A percentile compares a stretch with the other conserved stretches of the same genome.
These are phyloP conservation scores for Porites divaricata DNA, from an alignment of 92 coral and sea anemone genomes.

Conservation along the genomic window DNA sequence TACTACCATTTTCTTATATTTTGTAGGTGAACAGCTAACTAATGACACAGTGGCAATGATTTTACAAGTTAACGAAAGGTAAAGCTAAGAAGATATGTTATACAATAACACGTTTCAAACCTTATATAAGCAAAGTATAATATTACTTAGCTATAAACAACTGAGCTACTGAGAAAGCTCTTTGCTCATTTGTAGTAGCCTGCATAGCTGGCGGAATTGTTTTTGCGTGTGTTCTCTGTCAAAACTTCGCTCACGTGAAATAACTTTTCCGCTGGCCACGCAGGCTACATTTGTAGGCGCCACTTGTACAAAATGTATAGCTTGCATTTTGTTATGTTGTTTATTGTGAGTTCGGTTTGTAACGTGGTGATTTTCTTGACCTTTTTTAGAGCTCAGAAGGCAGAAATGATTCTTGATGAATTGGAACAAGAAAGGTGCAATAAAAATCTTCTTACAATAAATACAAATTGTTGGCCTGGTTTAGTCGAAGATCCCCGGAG, in stretches of 20 bases:
- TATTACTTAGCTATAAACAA: too few relatives aligned
- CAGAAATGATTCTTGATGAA: conserved; percentile 85
- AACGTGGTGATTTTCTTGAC: neutral
- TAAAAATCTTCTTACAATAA: neutral
- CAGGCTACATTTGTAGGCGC: too few relatives aligned
- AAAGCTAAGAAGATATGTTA: neutral
- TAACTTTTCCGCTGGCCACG: too few relatives aligned
- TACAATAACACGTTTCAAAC: neutral
- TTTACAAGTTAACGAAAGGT: conserved; percentile 92
- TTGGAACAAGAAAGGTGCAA: conserved; percentile 88
- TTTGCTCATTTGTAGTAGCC: too few relatives aligned
- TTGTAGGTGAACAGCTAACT: conserved; percentile 90
- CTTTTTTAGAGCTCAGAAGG: conserved; percentile 74
- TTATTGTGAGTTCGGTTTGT: neutral
- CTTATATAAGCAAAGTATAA: too few relatives aligned
- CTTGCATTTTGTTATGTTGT: neutral
- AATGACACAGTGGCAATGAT: conserved; percentile 92
- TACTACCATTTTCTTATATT: neutral
- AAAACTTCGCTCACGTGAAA: too few relatives aligned
- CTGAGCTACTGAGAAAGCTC: too few relatives aligned
- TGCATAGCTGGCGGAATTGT: too few relatives aligned
- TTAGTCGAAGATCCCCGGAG: neutral
- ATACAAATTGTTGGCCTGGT: neutral
- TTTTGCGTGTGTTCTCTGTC: too few relatives aligned
- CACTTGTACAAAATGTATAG: too few relatives aligned